Percentiles rank a stretch among this genome's conserved stretches.
Conservation (phyloP, 1,140 invertebrate species). For the Paraescarpia echinospica region DNA sequence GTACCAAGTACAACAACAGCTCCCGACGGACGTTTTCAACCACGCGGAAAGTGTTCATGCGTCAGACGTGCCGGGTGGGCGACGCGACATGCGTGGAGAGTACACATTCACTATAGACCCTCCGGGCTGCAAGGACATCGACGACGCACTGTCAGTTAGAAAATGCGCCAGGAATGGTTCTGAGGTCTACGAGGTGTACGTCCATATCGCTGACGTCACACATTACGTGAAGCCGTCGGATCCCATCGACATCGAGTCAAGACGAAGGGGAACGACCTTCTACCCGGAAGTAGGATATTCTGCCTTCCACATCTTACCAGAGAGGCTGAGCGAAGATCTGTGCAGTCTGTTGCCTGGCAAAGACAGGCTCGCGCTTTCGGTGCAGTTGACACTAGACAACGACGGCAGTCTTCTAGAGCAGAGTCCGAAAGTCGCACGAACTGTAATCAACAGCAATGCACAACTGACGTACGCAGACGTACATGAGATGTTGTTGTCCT, state of each 20-base stretch:
- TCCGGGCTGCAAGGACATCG: slow-evolving; percentile 94
- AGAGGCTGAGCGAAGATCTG: slow-evolving; percentile 50
- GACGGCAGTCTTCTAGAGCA: background rate
- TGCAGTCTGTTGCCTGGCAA: slow-evolving; percentile 54
- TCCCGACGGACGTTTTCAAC: background rate
- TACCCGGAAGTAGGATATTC: slow-evolving; percentile 36
- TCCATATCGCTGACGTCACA: slow-evolving; percentile 54
- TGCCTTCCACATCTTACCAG: slow-evolving; percentile 55
- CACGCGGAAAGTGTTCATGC: background rate
- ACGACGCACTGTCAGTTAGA: slow-evolving; percentile 84
- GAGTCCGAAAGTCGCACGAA: background rate
- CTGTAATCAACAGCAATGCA: background rate
- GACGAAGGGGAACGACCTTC: slow-evolving; percentile 39
- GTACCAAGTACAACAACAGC: slow-evolving; percentile 36
- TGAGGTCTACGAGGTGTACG: slow-evolving; percentile 43
- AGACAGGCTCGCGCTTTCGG: slow-evolving; percentile 48
- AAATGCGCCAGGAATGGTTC: background rate
- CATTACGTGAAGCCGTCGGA: slow-evolving; percentile 46
- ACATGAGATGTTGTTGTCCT: background rate
- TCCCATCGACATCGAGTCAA: slow-evolving; percentile 47
- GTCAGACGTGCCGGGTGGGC: background rate
- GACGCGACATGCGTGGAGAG: slow-evolving; percentile 53
- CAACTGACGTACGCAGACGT: background rate
- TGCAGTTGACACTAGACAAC: slow-evolving; percentile 41
- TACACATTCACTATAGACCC: slow-evolving; percentile 93